Base-by-base conservation (phyloP, 2,888 invertebrate species). In the Drosophila demipolita region DNA sequence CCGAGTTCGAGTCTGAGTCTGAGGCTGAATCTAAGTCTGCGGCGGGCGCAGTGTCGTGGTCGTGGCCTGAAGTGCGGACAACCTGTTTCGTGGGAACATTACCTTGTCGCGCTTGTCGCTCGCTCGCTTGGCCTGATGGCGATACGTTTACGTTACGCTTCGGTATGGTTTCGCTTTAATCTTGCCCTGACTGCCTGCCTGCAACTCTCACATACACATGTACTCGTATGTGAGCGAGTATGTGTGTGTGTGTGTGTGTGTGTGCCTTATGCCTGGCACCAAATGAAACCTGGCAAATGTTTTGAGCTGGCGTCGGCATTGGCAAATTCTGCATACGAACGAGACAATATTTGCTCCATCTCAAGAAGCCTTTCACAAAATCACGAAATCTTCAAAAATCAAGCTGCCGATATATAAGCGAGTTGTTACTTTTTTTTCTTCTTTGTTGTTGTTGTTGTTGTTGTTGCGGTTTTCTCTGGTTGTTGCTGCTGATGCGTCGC, bases 21-120 rank as follows among this genome's bases (percentile, higher is more conserved):
- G 59, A 57, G 53, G 66, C 74, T 45, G 29, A 74, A 57, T 70
- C 71, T 57, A 38, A 48, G 61, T 60, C 52, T 55, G 52, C 5
- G 53, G 70, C 60, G 65, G 72, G 72, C 73, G 81, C 73, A 67
- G 80, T 78, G 80, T 75, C 78, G 72, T 68, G 80, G 87, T 87
- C 87, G 85, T 89, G 89, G 90, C 87, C 89, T 89, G 90, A 87
- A 87, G 87, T 87, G 87, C 87, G 89, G 90, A 87, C 92, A 92
- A 92, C 92, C 93, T 92, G 92, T 92, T 92, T 92, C 92, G 93
- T 92, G 92, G 93, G 92, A 92, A 92, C 92, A 91, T 92, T 91
- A 91, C 92, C 93, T 91, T 91, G 91, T 90, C 89, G 82, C 90
- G 91, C 83, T 81, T 89, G 87, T 85, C 88, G 84, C 78, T 79